Percentiles rank a stretch among this genome's conserved stretches.
Conservation (phyloP, 2,888 invertebrate genomes). For the Xestobium rufovillosum region DNA sequence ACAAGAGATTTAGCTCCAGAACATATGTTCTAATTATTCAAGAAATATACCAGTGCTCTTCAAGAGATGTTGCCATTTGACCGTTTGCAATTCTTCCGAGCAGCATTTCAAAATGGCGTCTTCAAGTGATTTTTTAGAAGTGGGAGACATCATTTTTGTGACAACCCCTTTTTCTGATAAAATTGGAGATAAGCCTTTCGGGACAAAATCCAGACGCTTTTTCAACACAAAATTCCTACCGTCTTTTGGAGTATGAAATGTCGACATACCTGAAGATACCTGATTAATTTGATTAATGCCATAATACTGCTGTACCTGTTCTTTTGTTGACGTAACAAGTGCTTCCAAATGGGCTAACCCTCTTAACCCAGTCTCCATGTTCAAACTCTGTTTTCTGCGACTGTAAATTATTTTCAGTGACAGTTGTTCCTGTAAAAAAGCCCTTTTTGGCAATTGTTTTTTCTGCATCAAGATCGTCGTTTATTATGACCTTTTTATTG, state of each 20-base stretch:
- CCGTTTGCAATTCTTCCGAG: slow-evolving; percentile 33
- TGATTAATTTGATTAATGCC: slow-evolving; percentile 10
- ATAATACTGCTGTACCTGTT: slow-evolving; percentile 26
- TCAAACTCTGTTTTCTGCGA: too few species aligned
- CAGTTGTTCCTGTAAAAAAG: too few species aligned
- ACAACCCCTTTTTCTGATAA: slow-evolving; percentile 37
- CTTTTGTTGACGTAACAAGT: slow-evolving; percentile 31
- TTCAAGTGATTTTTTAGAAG: slow-evolving; percentile 33
- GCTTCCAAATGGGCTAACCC: slow-evolving; percentile 28
- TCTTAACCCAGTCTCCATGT: slow-evolving; percentile 23
- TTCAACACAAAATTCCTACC: slow-evolving; percentile 38
- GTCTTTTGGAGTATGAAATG: slow-evolving; percentile 24
- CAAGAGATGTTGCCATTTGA: slow-evolving; percentile 39
- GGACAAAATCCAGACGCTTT: slow-evolving; percentile 47
- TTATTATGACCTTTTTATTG: too few species aligned
- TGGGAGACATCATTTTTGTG: slow-evolving; percentile 32
- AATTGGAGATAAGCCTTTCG: slow-evolving; percentile 55
- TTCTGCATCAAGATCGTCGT: too few species aligned
- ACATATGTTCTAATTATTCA: not conserved
- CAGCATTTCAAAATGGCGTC: slow-evolving; percentile 34
- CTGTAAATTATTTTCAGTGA: too few species aligned
- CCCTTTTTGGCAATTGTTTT: too few species aligned
- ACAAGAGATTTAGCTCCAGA: slow-evolving; percentile 4
- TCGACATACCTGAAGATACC: slow-evolving; percentile 29
- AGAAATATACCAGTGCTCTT: slow-evolving; percentile 27